These are phyloP conservation scores for Shargacucullia verbasci DNA, from an alignment of 2,888 invertebrate species.

Conservation along the genomic window DNA sequence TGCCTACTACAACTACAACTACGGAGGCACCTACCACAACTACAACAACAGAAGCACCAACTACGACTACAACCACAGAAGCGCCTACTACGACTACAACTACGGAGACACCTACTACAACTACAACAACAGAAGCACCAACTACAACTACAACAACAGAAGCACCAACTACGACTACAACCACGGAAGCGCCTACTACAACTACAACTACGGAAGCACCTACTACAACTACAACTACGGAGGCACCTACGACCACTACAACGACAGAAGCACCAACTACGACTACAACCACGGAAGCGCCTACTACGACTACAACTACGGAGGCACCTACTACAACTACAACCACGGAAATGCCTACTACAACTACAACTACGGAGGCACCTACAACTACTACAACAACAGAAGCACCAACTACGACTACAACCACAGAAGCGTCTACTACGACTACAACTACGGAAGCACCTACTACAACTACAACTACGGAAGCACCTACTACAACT, in stretches of 20 bases:
- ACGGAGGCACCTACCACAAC: not conserved
- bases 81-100: not conserved
- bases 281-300: no score
- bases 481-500: constrained; percentile 4
- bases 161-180: no score
- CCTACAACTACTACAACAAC: constrained; percentile 8
- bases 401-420: constrained; percentile 1
- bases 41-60: not conserved
- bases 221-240: no score
- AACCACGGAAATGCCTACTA: no score
- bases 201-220: no score
- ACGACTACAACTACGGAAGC: constrained; percentile 8
- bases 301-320: no score
- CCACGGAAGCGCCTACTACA: no score
- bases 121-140: not conserved
- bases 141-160: not conserved
- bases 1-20: constrained; percentile 4
- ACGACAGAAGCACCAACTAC: no score
- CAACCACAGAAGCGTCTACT: constrained; percentile 5
- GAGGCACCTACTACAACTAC: no score
- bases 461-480: not conserved
- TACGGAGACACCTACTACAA: not conserved
- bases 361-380: no score
- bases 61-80: not conserved
- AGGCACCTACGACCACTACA: no score